A percentile compares a stretch with the other conserved stretches of the same genome.
Evolutionary conservation across 1,140 invertebrate genomes (phyloP).

Genomic region (Hesperophylax magnus): DNA sequence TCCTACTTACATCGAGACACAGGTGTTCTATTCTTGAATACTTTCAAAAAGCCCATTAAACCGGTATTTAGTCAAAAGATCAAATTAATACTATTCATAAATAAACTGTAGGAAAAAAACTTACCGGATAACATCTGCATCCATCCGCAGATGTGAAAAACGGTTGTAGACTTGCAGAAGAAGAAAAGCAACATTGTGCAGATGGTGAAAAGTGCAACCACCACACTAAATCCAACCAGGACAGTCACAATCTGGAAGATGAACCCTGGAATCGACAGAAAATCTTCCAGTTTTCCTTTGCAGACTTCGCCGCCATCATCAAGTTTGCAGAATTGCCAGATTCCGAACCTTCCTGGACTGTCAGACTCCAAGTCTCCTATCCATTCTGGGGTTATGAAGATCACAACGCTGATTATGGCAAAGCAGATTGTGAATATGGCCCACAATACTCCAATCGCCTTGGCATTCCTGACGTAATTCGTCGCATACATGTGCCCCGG

Average conservation of each 20-base stretch:
- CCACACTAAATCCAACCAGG: constrained; percentile 88
- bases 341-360: constrained; percentile 90
- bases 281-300: constrained; percentile 86
- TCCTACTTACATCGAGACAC: no score
- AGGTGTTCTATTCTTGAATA: no score
- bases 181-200: constrained; percentile 93
- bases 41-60: background rate
- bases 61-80: background rate
- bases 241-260: constrained; percentile 84
- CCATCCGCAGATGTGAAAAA: constrained; percentile 94
- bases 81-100: no score
- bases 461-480: constrained; percentile 95
- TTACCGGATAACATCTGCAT: constrained; percentile 94
- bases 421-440: constrained; percentile 97
- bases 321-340: constrained; percentile 90
- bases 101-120: constrained; percentile 47
- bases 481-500: constrained; percentile 91
- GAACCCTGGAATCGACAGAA: constrained; percentile 84
- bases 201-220: constrained; percentile 88
- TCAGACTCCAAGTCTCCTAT: constrained; percentile 86
- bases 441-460: constrained; percentile 97
- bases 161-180: constrained; percentile 93
- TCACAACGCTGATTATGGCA: constrained; percentile 94
- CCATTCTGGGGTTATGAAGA: constrained; percentile 97
- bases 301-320: constrained; percentile 82